Evolutionary conservation across 2,113 vertebrate genomes (phyloP), one percentile per base, ranked within the genome.

Genomic region (Numenius arquata): DNA sequence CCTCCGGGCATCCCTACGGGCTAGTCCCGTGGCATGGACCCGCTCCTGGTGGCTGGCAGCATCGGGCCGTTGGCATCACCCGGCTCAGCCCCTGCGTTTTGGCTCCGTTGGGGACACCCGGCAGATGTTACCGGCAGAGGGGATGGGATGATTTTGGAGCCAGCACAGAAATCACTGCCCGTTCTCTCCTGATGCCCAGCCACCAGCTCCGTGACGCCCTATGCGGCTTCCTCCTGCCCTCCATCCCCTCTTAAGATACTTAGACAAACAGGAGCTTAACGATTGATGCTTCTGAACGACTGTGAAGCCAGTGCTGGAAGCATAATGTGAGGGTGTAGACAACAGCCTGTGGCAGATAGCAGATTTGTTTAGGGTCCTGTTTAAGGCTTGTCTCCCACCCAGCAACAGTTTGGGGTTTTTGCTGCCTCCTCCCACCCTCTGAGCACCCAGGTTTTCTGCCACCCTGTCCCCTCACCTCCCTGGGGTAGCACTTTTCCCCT

Each of bases 251-350:
- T 5, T 5, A 2, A 6, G 19, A 6, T 19, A 12, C 84, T 81
- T 30, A 1, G 3, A 6, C 58, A 3, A 3, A 5, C 50, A 13
- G 52, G 43, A 59, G 40, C 40, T 2, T 15, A 17, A 3, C 1
- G 65, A 6, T 16, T 63, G 15, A 5, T 48, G 70, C 52, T 67
- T 50, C 43, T 5, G 6, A 16, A 16, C 12, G 59, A 29, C 72
- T 43, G 47, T 9, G 29, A 7, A 85, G 36, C 36, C 1, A 6
- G 32, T 5, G 34, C 62, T 40, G 62, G 48, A 25, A 29, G 78
- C 2, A 7, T 5, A 16, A 0, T 3, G 77, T 8, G 71, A 27
- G 43, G 50, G 8, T 43, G 82, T 1, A 11, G 87, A 8, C 52
- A 75, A 89, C 89, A 84, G 76, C 73, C n/a, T n/a, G 61, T 26